Base-by-base conservation (phyloP, 2,888 invertebrate genomes). In the Platerodrilus igneus region DNA sequence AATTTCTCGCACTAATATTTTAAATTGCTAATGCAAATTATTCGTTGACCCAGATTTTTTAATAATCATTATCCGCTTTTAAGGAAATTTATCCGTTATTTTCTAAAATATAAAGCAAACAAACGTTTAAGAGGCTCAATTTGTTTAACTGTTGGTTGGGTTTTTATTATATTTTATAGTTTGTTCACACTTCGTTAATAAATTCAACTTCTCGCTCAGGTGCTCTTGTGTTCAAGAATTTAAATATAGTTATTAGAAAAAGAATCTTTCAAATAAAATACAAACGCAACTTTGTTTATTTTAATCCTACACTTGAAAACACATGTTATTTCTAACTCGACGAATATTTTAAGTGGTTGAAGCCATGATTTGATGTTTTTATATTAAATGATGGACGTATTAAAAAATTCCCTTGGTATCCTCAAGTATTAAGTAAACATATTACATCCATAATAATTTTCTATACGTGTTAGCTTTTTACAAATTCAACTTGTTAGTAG, bases 331-430 rank as follows among this genome's bases (percentile, higher is more conserved):
- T 48, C 50, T 47, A 45, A 45, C 44, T 45, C 40, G 41, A 38
- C 43, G 46, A 50, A 48, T 48, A 48, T 50, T 50, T 48, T 47
- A 48, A 51, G 48, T 48, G 45, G 42, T 46, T 45, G 48, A 46
- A 48, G 44, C 39, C 46, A 44, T 48, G 47, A 41, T 43, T 46
- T 41, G 32, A 40, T 42, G 31, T 42, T 40, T 49, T 49, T 44
- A 30, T 47, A 34, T 41, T 40, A 33, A 41, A 43, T 40, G 41
- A 45, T 42, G 36, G 41, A 33, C 37, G 39, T 31, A 44, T 41
- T 36, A 45, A 37, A 40, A 39, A 40, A 40, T 33, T 37, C 39
- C 28, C 28, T 17, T 30, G 37, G 20, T 39, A 43, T 43, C 39
- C 41, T 43, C 29, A 35, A 43, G 43, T 39, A 35, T 39, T 39